Base-by-base conservation (phyloP, 2,797 vertebrate species). In the Megaceryle alcyon region DNA sequence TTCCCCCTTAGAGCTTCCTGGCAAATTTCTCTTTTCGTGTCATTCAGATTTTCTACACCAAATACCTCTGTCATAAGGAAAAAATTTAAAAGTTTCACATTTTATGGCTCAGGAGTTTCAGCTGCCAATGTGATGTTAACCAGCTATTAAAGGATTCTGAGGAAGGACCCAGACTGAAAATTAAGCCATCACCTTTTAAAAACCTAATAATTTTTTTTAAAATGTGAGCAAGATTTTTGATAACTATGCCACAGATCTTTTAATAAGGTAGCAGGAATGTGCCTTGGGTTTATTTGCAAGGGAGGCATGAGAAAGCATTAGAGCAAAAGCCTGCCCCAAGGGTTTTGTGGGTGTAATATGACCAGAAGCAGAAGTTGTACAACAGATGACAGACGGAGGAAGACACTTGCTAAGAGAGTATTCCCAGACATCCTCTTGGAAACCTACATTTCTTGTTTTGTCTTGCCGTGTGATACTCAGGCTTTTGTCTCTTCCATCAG, bases 21-120 rank as follows among this genome's bases (percentile, higher is more conserved):
- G 75, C 91, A 94, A 95, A 88, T 91, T 90, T 94, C 63, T 97
- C 41, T 43, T 87, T 83, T 93, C 0, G 5, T 95, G 94, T 96
- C 56, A 84, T 76, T 94, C 69, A 84, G 49, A 66, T 81, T 94
- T 97, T 96, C 88, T 87, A 86, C 71, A 64, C 84, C 75, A 77
- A 96, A 95, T 96, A 90, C 39, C 17, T 95, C 63, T 92, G 73
- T 90, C 97, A 97, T 92, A 84, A 92, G 80, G 77, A 97, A 89
- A 75, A 94, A 83, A 70, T 75, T 95, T 93, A 68, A 39, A 92
- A 95, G 93, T 88, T 96, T 94, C 88, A 78, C 71, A 64, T 84
- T 79, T 54, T 96, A 84, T 82, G 54, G 72, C 93, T 95, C 49
- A n/a, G 78, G 48, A 69, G 75, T 86, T 84, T 66, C 65, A 57